Percentiles rank a stretch among this genome's conserved stretches.
Conservation (phyloP, 2,797 vertebrate species). For the Tangara arthus region DNA sequence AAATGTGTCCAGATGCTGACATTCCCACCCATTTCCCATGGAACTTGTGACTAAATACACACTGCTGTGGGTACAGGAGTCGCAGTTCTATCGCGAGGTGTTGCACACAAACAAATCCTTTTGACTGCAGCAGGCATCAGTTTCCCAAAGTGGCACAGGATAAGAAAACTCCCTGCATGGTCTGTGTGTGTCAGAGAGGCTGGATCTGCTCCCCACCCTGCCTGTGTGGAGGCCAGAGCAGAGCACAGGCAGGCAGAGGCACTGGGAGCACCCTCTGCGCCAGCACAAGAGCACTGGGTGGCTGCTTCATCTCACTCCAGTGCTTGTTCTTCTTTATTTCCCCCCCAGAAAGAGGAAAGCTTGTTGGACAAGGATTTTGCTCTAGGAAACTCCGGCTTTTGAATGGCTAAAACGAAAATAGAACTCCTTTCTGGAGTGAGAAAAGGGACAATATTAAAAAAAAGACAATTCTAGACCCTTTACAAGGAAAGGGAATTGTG, state of each 20-base stretch:
- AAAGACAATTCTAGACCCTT: not conserved
- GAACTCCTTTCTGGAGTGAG: not conserved
- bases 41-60: not conserved
- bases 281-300: not conserved
- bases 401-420: not conserved
- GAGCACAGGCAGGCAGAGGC: not conserved
- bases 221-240: not conserved
- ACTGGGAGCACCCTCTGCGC: too few species aligned
- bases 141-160: fast-evolving
- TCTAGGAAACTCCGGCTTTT: not conserved
- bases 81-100: not conserved
- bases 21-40: fast-evolving
- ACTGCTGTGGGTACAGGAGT: not conserved
- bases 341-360: not conserved
- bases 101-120: not conserved
- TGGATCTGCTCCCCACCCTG: not conserved
- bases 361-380: not conserved
- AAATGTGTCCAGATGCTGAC: not conserved
- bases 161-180: not conserved
- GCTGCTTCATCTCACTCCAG: not conserved
- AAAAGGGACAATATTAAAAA: not conserved
- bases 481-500: not conserved
- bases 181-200: not conserved
- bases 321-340: not conserved
- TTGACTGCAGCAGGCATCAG: not conserved